phyloP scores from a whole-genome alignment of 1,140 invertebrate genomes.

The Apocrypta bakeri region DNA sequence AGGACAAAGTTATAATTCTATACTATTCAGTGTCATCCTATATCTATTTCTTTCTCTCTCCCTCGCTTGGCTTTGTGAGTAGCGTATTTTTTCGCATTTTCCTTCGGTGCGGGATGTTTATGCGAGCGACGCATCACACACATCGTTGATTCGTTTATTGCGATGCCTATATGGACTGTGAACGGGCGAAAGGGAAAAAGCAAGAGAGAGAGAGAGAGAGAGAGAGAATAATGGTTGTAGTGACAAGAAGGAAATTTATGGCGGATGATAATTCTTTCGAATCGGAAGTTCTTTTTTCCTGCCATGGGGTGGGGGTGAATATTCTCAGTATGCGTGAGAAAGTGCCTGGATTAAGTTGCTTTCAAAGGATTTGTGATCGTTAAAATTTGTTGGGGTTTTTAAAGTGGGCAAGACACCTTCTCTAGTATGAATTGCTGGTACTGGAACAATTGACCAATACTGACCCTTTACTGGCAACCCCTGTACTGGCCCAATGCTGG shows the following conservation, averaged over 20 bases:
- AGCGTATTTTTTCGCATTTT: constrained; percentile 25
- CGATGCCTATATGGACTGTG: not conserved
- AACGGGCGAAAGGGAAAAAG: not conserved
- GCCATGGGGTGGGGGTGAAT: not conserved
- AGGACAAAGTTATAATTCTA: constrained; percentile 48
- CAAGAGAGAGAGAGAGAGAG: not conserved
- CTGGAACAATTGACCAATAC: too few species aligned
- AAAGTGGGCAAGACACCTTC: too few species aligned
- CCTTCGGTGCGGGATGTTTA: constrained; percentile 21
- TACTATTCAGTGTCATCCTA: not conserved
- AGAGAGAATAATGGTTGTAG: not conserved
- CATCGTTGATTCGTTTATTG: constrained; percentile 29
- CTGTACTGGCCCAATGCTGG: too few species aligned
- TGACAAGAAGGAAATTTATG: not conserved
- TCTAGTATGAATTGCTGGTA: too few species aligned
- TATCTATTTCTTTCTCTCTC: not conserved
- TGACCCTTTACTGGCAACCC: too few species aligned
- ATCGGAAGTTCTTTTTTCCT: not conserved
- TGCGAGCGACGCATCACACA: constrained; percentile 33
- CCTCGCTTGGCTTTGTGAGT: constrained; percentile 29
- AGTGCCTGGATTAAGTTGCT: not conserved
- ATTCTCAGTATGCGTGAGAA: not conserved
- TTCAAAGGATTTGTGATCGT: too few species aligned
- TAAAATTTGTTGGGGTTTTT: too few species aligned
- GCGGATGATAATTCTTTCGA: not conserved